These are phyloP conservation scores for Xylota sylvarum DNA, from an alignment of 2,888 invertebrate genomes.

Conservation along the genomic window DNA sequence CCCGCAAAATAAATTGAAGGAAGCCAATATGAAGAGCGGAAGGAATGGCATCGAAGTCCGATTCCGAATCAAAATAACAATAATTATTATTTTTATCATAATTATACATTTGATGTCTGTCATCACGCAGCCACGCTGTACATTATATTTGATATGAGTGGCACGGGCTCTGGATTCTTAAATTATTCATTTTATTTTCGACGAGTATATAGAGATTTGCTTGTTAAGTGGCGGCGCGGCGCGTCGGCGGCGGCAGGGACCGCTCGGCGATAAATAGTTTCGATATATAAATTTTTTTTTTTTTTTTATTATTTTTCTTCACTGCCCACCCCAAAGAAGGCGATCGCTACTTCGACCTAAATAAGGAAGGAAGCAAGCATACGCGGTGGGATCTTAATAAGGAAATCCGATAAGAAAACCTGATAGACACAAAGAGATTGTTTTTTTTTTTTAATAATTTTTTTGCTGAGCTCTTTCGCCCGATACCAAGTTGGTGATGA, in stretches of 20 bases:
- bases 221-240: slow-evolving; percentile 49
- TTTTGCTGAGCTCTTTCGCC: slow-evolving; percentile 20
- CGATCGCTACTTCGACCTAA: slow-evolving; percentile 73
- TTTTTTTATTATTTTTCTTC: slow-evolving; percentile 15
- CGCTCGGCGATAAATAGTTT: slow-evolving; percentile 71
- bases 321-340: slow-evolving; percentile 74
- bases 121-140: slow-evolving; percentile 35
- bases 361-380: slow-evolving; percentile 75
- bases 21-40: slow-evolving; percentile 58
- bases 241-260: too few species aligned
- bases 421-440: slow-evolving; percentile 68
- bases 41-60: slow-evolving; percentile 62
- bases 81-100: slow-evolving; percentile 75
- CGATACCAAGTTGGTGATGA: slow-evolving; percentile 37
- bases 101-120: slow-evolving; percentile 64
- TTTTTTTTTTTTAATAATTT: not conserved
- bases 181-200: slow-evolving; percentile 68
- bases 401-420: slow-evolving; percentile 74
- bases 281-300: slow-evolving; percentile 37
- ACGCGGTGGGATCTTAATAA: slow-evolving; percentile 68
- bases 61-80: slow-evolving; percentile 60
- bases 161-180: slow-evolving; percentile 60
- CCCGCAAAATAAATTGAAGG: slow-evolving; percentile 18
- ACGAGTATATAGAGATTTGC: slow-evolving; percentile 60
- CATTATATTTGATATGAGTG: slow-evolving; percentile 61